Evolutionary conservation across 30 jellyfish, hydroid and myxozoan species (phyloP), one percentile per base, ranked within the genome.

Genomic region (Mastigias papua): DNA sequence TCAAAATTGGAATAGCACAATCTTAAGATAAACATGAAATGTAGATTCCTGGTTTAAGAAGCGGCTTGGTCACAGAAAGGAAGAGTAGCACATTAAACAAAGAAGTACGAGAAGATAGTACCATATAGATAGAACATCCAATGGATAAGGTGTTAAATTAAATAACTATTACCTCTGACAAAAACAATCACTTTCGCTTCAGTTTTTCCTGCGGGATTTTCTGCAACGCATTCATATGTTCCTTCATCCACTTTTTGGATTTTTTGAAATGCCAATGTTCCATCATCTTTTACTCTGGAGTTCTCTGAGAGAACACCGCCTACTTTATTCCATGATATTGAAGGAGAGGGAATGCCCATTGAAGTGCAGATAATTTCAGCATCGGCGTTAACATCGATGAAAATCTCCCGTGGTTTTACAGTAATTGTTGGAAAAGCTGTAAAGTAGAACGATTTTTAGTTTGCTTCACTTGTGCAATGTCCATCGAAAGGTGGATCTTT

Each of bases 171-270:
- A 72, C 83, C 65, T 72, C 65, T 72, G 34, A 72, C 83, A 20
- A 72, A 26, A 1, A 72, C 42, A 13, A 37, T 22, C 20, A 51
- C 65, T 32, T 68, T 72, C 42, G 19, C 83, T 42, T 16, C 37
- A 8, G 83, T 69, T 30, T 48, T 49, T 19, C 87, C 87, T 27
- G 75, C 75, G 26, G 73, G 31, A 29, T 76, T 76, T 49, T 76
- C 62, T 21, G 60, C 87, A 32, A 33, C 50, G 75, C 87, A 76
- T 27, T 27, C 27, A 29, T 76, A 76, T 1, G 75, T 27, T 49
- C 87, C 87, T 8, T 34, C 26, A 62, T 76, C 87, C 29, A 17
- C 22, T 37, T 50, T 69, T 19, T 42, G 63, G 33, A 72, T 30
- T 13, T 21, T 37, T 35, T 72, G 42, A 6, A 72, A 1, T 34